Percentiles rank a stretch among this genome's conserved stretches.
phyloP scores from a whole-genome alignment of 1,140 invertebrate species.

The Habropoda laboriosa region DNA sequence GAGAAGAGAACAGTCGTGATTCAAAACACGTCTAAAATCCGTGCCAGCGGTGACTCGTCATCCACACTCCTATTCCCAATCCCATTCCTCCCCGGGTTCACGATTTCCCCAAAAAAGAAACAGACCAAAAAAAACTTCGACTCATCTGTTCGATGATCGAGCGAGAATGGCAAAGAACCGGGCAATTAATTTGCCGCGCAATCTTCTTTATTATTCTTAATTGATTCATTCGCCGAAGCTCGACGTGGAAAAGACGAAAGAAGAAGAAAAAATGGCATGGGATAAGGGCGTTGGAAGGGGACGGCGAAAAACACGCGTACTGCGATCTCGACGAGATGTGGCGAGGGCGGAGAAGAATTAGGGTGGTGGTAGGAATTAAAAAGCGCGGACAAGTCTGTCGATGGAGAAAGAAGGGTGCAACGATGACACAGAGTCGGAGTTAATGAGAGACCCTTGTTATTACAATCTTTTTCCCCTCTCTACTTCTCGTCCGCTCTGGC shows the following conservation, averaged over 20 bases:
- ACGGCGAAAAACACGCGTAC: neutral
- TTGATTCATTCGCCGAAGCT: neutral
- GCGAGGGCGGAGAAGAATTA: no score
- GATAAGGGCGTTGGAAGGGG: neutral
- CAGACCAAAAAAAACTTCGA: no score
- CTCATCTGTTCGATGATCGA: neutral
- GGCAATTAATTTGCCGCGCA: slow-evolving; percentile 29
- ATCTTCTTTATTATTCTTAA: slow-evolving; percentile 26
- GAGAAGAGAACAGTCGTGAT: no score
- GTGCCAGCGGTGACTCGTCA: no score
- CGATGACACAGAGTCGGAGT: neutral
- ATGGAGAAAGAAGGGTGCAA: neutral
- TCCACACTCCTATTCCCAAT: no score
- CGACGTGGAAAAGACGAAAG: neutral
- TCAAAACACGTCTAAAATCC: no score
- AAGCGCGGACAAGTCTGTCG: neutral
- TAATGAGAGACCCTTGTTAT: slow-evolving; percentile 25
- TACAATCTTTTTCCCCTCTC: neutral
- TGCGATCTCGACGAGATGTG: neutral
- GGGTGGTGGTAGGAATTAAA: neutral
- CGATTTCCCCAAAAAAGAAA: neutral
- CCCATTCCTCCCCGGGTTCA: no score
- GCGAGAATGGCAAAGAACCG: neutral
- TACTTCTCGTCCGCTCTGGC: neutral
- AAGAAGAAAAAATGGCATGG: no score